Conservation (phyloP, 2,113 vertebrate genomes). For the Zeus faber region DNA sequence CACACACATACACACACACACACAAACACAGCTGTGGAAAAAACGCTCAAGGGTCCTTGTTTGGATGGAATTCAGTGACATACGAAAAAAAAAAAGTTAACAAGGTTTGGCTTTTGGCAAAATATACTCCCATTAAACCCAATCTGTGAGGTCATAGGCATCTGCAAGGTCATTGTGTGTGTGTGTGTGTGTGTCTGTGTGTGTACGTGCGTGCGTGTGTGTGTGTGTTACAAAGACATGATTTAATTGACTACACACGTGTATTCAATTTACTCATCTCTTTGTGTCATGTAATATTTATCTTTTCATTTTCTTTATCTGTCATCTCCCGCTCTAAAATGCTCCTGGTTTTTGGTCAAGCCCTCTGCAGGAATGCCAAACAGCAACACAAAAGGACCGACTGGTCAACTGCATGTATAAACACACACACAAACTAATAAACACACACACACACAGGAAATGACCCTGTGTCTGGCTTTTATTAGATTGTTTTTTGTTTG, state of each 20-base stretch:
- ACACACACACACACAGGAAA: constrained; percentile 48
- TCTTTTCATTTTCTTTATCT: not conserved
- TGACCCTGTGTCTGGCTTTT: constrained; percentile 44
- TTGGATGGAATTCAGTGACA: constrained; percentile 7
- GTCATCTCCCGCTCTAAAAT: not conserved
- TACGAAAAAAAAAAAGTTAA: not conserved
- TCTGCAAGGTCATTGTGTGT: not conserved
- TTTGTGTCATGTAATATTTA: no score
- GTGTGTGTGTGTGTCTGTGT: not conserved
- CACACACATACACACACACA: constrained; percentile 8
- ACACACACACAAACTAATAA: constrained; percentile 7
- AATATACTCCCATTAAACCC: not conserved
- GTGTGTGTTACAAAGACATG: no score
- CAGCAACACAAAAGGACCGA: constrained; percentile 36
- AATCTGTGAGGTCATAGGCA: constrained; percentile 4
- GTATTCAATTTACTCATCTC: no score
- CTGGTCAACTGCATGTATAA: not conserved
- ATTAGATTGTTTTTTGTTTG: constrained; percentile 40
- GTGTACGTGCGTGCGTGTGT: not conserved
- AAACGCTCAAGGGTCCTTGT: constrained; percentile 11
- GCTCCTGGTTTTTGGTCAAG: constrained; percentile 8
- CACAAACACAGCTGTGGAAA: constrained; percentile 13
- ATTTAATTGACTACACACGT: no score
- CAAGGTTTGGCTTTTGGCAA: constrained; percentile 9
- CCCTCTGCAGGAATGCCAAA: constrained; percentile 43